A percentile compares a stretch with the other conserved stretches of the same genome.
These are phyloP conservation scores for Ariolimax columbianus DNA, from an alignment of 2,888 invertebrate genomes.

Conservation along the genomic window DNA sequence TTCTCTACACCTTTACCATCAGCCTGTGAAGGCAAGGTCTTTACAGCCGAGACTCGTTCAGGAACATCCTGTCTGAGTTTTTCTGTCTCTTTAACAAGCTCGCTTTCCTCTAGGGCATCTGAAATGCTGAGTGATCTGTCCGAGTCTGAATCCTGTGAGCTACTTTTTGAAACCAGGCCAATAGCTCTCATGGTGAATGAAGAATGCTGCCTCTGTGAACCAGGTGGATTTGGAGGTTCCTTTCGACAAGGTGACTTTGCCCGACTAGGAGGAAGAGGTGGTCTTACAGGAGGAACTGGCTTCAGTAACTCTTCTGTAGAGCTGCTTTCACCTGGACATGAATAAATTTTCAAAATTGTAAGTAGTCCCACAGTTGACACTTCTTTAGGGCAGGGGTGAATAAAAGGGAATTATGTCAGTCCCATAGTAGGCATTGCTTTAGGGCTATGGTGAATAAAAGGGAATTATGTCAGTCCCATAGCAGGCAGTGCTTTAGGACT, in stretches of 20 bases:
- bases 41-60: constrained; percentile 19
- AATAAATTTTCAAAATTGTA: no score
- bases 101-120: background rate
- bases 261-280: background rate
- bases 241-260: constrained; percentile 23
- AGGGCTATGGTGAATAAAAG: no score
- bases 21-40: background rate
- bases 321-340: background rate
- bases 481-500: no score
- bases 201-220: background rate
- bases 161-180: background rate
- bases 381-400: no score
- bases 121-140: background rate
- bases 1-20: background rate
- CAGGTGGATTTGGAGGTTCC: background rate
- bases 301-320: background rate
- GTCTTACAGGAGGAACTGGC: constrained; percentile 31
- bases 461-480: no score
- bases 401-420: no score
- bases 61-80: constrained; percentile 25
- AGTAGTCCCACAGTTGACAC: no score
- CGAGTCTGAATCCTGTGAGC: background rate
- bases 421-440: no score
- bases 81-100: background rate
- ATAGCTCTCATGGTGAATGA: background rate